Conservation (phyloP, 2,113 vertebrate genomes). For the Bagarius yarrelli region DNA sequence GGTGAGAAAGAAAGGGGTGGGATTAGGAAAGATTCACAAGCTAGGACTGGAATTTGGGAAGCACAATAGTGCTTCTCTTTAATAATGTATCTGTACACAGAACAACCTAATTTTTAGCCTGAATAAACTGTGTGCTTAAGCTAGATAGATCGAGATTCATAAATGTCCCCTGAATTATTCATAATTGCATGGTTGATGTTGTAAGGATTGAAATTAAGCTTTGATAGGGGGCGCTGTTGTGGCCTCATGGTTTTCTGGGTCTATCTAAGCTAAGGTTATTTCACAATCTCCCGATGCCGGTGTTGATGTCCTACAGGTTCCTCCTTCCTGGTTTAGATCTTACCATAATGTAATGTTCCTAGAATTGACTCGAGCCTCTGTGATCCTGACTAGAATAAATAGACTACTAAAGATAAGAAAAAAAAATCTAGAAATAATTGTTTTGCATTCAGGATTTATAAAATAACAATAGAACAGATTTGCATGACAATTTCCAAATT, state of each 20-base stretch:
- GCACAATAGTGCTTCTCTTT: background rate
- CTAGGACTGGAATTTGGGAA: no score
- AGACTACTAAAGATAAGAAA: background rate
- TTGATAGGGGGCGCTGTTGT: background rate
- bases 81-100: background rate
- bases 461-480: background rate
- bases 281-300: background rate
- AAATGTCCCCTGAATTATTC: conserved; percentile 14
- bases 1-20: no score
- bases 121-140: background rate
- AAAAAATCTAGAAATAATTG: background rate
- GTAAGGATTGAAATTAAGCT: background rate
- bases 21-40: no score
- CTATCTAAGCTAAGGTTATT: background rate
- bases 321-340: background rate
- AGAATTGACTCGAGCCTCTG: background rate
- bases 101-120: background rate
- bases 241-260: background rate
- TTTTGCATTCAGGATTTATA: background rate
- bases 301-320: background rate
- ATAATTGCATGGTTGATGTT: background rate
- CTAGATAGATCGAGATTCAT: background rate
- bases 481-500: background rate
- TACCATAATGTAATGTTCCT: background rate
- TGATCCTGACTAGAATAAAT: background rate